Base-by-base conservation (phyloP, 2,113 vertebrate genomes). In the Uria lomvia region DNA sequence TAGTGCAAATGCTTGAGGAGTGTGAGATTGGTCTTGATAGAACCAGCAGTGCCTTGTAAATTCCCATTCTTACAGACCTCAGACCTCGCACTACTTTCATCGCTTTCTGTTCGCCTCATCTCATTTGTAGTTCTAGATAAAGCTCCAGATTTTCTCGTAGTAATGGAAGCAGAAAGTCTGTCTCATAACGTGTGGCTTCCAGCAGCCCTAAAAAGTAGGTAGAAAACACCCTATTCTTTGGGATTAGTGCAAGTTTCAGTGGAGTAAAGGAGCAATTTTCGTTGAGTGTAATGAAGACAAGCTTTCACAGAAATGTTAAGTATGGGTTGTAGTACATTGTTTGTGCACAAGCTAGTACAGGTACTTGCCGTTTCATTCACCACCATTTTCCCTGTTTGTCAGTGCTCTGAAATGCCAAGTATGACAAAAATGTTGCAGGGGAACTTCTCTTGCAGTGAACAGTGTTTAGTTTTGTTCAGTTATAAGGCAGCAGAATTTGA, bases 361-460 rank as follows among this genome's bases (percentile, higher is more conserved):
- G 58, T 71, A 42, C 19, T n/a, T 76, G 2, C 21, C 8, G 2
- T 76, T 93, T 73, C 34, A n/a, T 90, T 94, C 63, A 49, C 30
- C 12, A 3, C 40, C 15, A 6, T 29, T 73, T 90, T 92, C 32
- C 27, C 32, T 80, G 32, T 53, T 85, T 83, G 53, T 73, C 47
- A 18, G 49, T 68, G 73, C 52, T 60, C 1, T 12, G 78, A 95
- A 86, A 78, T 78, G 77, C 59, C 59, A 86, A 74, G 22, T 77
- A 80, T 91, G 91, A 74, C 50, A 90, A 52, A 94, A 93, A 86
- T 89, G 91, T 88, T 84, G 79, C 76, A 94, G 86, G 59, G 68
- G 59, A 42, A 15, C 83, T 88, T 42, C 27, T n/a, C 21, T 66
- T 65, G 30, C 16, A 21, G 38, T 55, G 62, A 60, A 12, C 22